Evolutionary conservation across 2,797 vertebrate species (phyloP), one percentile per base, ranked within the genome.

Genomic region (Dryobates pubescens): DNA sequence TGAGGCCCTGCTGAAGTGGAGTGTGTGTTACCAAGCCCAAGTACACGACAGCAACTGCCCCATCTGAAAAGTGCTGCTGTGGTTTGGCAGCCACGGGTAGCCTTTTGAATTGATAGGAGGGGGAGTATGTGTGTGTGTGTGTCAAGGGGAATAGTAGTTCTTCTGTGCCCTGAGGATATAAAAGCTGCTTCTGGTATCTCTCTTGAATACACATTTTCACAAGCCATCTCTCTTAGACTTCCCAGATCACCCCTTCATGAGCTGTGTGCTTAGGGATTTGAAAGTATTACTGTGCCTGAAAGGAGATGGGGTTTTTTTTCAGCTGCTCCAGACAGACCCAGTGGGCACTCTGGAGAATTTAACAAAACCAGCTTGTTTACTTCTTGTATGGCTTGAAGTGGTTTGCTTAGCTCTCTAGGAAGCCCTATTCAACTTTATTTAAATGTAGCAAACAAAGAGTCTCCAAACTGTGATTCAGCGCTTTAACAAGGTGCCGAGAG

Each of bases 321-420:
- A 90, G 95, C 69, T 92, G 57, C 61, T 93, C 49, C 89, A 96
- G 89, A 82, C 80, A 94, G 91, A 92, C 85, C 72, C 89, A 88
- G 72, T 89, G 89, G 64, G 85, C 71, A 72, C 89, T 78, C 69
- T 57, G 63, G 90, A 94, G 92, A 90, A 92, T 89, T 96, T 89
- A 95, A 97, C 90, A 93, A 94, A 96, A 94, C 91, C 83, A 89
- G 64, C 80, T 96, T 96, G 82, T 94, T 95, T 95, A 82, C 78
- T 53, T 72, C 90, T 90, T 90, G 71, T 62, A 72, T 91, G 32
- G 74, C 75, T 94, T 95, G 72, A 91, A 95, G 93, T 93, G 82
- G 90, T 94, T 93, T 86, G 76, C 92, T 91, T 57, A 64, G 89
- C 90, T 89, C 87, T 94, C 91, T 93, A 92, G 93, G 94, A 97